A percentile compares a stretch with the other conserved stretches of the same genome.
Evolutionary conservation across 2,888 invertebrate species (phyloP).

Genomic region (Onchidella celtica): DNA sequence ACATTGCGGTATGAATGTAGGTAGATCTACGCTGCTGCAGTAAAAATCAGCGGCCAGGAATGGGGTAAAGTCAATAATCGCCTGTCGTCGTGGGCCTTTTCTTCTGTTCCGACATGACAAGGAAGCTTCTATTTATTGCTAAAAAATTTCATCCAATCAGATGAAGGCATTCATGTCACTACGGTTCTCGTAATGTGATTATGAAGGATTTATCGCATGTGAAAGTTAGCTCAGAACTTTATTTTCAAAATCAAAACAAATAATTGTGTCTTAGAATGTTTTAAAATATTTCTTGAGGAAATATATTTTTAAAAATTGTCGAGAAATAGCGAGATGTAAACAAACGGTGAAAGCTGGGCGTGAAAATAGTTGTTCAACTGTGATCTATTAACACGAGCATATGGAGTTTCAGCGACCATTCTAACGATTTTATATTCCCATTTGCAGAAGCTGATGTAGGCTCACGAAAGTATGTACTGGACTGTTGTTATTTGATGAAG

Average conservation of each 20-base stretch:
- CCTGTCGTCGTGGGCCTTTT: not conserved
- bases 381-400: too few relatives aligned
- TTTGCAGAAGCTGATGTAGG: too few relatives aligned
- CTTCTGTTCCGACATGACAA: conserved; percentile 40
- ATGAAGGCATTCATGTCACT: not conserved
- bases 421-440: too few relatives aligned
- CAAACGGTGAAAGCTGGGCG: too few relatives aligned
- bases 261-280: too few relatives aligned
- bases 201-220: not conserved
- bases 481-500: too few relatives aligned
- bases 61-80: too few relatives aligned
- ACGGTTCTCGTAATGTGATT: not conserved
- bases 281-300: not conserved
- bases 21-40: not conserved
- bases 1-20: not conserved
- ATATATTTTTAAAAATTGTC: not conserved
- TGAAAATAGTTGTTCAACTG: too few relatives aligned
- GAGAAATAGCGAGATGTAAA: conserved; percentile 36
- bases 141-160: conserved; percentile 24
- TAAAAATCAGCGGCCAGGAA: not conserved
- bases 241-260: conserved; percentile 23
- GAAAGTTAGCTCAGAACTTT: not conserved
- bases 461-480: too few relatives aligned
- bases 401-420: too few relatives aligned
- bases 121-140: conserved; percentile 27